A percentile compares a stretch with the other conserved stretches of the same genome.
phyloP scores from a whole-genome alignment of 2,888 invertebrate species.

The Andricus quercusramuli region DNA sequence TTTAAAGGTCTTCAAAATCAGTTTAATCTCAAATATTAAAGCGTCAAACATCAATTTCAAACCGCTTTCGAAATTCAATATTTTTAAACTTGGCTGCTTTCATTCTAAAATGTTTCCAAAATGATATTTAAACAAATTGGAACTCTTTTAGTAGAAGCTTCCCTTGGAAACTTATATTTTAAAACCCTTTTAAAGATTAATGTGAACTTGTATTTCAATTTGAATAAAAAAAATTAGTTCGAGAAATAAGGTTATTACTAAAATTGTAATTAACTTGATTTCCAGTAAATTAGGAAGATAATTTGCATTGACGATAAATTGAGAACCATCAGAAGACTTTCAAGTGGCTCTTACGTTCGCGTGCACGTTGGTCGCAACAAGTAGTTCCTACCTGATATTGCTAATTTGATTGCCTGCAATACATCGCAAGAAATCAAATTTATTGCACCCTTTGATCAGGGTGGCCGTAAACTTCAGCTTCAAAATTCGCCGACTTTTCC shows the following conservation, averaged over 20 bases:
- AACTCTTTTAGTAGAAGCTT: no score
- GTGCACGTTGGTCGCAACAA: conserved; percentile 34
- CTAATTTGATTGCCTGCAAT: conserved; percentile 19
- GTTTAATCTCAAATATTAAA: no score
- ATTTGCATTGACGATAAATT: conserved; percentile 20
- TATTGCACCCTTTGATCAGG: neutral
- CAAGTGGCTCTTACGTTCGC: conserved; percentile 22
- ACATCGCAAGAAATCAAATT: conserved; percentile 22
- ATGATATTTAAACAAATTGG: no score
- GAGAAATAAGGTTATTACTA: conserved; percentile 9
- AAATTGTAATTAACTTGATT: conserved; percentile 44
- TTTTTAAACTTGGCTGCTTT: no score
- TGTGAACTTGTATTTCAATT: neutral
- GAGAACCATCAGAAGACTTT: conserved; percentile 4
- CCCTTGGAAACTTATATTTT: no score
- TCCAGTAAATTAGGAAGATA: conserved; percentile 2
- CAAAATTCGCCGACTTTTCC: no score
- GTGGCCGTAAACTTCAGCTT: neutral
- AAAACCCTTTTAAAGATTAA: no score
- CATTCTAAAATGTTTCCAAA: no score
- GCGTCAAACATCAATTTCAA: no score
- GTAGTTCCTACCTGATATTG: conserved; percentile 33
- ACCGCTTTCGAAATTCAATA: no score
- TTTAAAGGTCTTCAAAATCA: no score
- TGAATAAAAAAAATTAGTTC: neutral